Percentiles rank a stretch among this genome's conserved stretches.
Evolutionary conservation across 2,113 vertebrate genomes (phyloP).

Genomic region (Atractosteus spatula): DNA sequence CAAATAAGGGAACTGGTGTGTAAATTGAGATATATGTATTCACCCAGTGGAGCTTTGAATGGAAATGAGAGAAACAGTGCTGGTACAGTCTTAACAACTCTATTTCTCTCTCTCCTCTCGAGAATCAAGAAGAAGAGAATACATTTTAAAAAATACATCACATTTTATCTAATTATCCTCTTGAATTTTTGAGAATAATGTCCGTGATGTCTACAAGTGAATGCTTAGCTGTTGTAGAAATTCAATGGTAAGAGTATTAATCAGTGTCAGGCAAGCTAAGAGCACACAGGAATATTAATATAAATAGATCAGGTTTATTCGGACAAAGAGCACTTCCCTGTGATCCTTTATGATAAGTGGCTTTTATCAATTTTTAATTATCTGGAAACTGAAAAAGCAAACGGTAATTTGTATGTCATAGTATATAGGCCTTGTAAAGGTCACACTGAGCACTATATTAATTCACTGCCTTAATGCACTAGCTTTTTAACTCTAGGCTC

Average conservation of each 20-base stretch:
- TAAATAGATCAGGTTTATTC: neutral
- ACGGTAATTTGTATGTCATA: neutral
- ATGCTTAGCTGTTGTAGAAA: neutral
- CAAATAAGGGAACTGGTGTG: no score
- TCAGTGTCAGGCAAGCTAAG: neutral
- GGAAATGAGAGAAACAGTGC: no score
- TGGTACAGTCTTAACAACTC: no score
- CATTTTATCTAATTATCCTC: no score
- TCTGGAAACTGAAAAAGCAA: conserved; percentile 7
- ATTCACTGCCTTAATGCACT: conserved; percentile 7
- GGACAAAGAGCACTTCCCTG: conserved; percentile 4
- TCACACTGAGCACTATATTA: neutral
- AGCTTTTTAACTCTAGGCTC: neutral
- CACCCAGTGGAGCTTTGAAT: no score
- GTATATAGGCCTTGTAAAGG: neutral
- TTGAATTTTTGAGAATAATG: no score
- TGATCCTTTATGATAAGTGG: neutral
- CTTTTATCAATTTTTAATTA: conserved; percentile 9
- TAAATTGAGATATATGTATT: no score
- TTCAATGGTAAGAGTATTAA: neutral
- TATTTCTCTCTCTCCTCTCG: no score
- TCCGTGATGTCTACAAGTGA: no score
- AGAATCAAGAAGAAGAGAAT: no score
- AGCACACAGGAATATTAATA: neutral
- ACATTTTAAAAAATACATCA: no score